Conservation (phyloP, 2,888 invertebrate species). For the Hemaris fuciformis region DNA sequence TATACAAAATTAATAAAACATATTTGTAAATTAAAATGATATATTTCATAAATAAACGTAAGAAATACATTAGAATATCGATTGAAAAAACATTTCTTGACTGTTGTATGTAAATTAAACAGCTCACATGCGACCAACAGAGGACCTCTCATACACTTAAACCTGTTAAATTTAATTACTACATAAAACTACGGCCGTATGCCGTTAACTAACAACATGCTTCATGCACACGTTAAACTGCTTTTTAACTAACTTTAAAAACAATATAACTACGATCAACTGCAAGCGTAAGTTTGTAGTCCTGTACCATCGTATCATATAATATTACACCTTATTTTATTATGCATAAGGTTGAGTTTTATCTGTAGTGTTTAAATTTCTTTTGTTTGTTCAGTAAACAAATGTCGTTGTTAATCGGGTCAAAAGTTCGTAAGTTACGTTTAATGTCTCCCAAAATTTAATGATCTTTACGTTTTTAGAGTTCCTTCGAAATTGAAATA, state of each 20-base stretch:
- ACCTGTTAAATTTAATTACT: conserved; percentile 47
- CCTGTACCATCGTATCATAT: neutral
- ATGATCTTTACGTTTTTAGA: conserved; percentile 28
- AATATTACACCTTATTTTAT: neutral
- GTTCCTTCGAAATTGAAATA: conserved; percentile 19
- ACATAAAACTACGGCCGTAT: conserved; percentile 38
- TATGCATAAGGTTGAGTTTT: neutral
- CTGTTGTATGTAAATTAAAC: neutral
- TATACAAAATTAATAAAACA: too few relatives aligned
- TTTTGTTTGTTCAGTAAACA: conserved; percentile 39
- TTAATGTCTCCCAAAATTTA: conserved; percentile 30
- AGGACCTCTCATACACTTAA: conserved; percentile 38
- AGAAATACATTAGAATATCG: neutral
- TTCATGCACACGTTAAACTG: conserved; percentile 12
- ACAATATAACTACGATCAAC: neutral
- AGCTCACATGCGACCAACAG: conserved; percentile 16
- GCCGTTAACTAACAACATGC: conserved; percentile 13
- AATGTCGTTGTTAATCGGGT: conserved; percentile 48
- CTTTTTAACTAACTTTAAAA: conserved; percentile 15
- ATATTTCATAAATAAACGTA: neutral
- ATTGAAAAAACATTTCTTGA: neutral
- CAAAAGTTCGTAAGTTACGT: conserved; percentile 37
- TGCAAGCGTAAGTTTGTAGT: neutral
- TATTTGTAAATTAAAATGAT: too few relatives aligned
- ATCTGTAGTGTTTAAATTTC: neutral